Conservation (phyloP, 2,797 vertebrate genomes). For the Myripristis jacobus region DNA sequence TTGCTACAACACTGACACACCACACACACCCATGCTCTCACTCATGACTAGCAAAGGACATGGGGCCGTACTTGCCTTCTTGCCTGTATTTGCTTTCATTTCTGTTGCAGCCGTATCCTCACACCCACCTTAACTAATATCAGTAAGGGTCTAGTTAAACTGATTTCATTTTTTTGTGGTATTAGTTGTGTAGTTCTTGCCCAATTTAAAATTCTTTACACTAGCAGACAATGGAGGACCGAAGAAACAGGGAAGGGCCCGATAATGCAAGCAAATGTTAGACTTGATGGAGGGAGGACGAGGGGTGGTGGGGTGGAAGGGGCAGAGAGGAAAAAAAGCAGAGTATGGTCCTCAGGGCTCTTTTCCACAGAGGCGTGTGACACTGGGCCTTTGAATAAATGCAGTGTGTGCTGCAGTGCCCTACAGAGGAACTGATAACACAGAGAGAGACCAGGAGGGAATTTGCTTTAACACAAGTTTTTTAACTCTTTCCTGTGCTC, state of each 20-base stretch:
- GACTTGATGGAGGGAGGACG: slow-evolving; percentile 41
- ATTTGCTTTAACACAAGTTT: slow-evolving; percentile 72
- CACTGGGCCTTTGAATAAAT: slow-evolving; percentile 82
- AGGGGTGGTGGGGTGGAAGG: slow-evolving; percentile 51
- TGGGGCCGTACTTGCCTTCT: slow-evolving; percentile 48
- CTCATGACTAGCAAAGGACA: slow-evolving; percentile 31
- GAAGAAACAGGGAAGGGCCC: slow-evolving; percentile 35
- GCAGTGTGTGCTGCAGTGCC: slow-evolving; percentile 83
- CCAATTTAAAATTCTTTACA: slow-evolving; percentile 1
- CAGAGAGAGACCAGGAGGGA: slow-evolving; percentile 77
- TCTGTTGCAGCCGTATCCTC: slow-evolving; percentile 34
- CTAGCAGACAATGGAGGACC: slow-evolving; percentile 13
- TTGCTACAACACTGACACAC: neutral
- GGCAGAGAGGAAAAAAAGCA: slow-evolving; percentile 21
- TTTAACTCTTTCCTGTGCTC: slow-evolving; percentile 72
- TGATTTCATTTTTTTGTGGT: slow-evolving; percentile 49
- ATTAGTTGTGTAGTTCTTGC: slow-evolving; percentile 17
- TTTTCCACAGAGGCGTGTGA: slow-evolving; percentile 84
- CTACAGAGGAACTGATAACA: slow-evolving; percentile 83
- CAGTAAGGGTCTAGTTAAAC: slow-evolving; percentile 35
- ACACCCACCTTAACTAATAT: slow-evolving; percentile 38
- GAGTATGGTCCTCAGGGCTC: slow-evolving; percentile 75
- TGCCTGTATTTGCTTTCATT: slow-evolving; percentile 49
- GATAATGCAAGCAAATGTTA: slow-evolving; percentile 25
- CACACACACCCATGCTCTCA: slow-evolving; percentile 24